Conservation (phyloP, 1,140 invertebrate genomes). For the Coelopa frigida region DNA sequence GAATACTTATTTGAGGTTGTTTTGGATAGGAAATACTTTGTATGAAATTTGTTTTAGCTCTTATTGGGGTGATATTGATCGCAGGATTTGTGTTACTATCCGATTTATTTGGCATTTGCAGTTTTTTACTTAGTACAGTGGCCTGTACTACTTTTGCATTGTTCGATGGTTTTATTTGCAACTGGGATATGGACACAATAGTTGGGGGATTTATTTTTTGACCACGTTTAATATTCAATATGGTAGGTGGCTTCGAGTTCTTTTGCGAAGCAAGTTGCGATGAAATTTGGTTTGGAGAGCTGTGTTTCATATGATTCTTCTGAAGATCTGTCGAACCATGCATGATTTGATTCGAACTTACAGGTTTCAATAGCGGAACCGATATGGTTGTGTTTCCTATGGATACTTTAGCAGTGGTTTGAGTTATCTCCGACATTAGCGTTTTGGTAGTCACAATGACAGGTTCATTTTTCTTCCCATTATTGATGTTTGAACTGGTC, state of each 20-base stretch:
- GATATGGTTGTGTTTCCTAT: slow-evolving; percentile 56
- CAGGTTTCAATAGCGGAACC: slow-evolving; percentile 52
- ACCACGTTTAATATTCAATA: slow-evolving; percentile 27
- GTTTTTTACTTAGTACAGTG: slow-evolving; percentile 36
- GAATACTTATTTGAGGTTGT: no score
- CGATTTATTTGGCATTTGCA: slow-evolving; percentile 26
- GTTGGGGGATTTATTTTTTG: slow-evolving; percentile 30
- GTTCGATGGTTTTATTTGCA: slow-evolving; percentile 34
- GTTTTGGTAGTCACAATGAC: slow-evolving; percentile 36
- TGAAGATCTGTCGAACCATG: slow-evolving; percentile 20
- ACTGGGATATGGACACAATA: slow-evolving; percentile 32
- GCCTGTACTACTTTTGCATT: slow-evolving; percentile 36
- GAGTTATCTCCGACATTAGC: slow-evolving; percentile 28
- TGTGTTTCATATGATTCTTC: slow-evolving; percentile 25
- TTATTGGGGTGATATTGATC: slow-evolving; percentile 2
- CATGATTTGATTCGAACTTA: slow-evolving; percentile 23
- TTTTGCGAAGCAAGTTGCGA: slow-evolving; percentile 15
- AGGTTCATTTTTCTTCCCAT: slow-evolving; percentile 21
- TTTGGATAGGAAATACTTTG: no score
- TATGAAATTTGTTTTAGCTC: not conserved
- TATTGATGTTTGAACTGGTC: no score
- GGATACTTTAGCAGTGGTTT: slow-evolving; percentile 47
- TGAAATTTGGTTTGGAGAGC: slow-evolving; percentile 16
- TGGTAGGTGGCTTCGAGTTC: slow-evolving; percentile 23
- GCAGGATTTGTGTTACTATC: slow-evolving; percentile 22